A percentile compares a stretch with the other conserved stretches of the same genome.
Evolutionary conservation across 2,797 vertebrate genomes (phyloP).

Genomic region (Heteromormyrus szaboi): DNA sequence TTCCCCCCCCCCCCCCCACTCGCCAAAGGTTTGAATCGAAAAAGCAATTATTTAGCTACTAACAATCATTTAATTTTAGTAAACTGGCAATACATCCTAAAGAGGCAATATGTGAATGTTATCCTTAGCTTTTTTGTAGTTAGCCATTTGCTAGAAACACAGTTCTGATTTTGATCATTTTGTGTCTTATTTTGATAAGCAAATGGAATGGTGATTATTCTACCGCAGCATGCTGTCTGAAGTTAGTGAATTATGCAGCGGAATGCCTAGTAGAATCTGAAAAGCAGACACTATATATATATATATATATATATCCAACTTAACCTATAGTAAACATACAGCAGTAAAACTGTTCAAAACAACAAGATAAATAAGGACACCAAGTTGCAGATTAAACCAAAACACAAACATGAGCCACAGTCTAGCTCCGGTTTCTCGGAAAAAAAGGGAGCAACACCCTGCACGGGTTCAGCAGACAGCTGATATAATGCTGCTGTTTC

Average conservation of each 20-base stretch:
- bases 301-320: conserved; percentile 60
- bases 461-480: conserved; percentile 37
- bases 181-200: conserved; percentile 61
- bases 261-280: conserved; percentile 67
- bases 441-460: conserved; percentile 20
- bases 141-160: conserved; percentile 54
- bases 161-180: conserved; percentile 47
- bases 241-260: conserved; percentile 63
- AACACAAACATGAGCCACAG: conserved; percentile 41
- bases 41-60: conserved; percentile 73
- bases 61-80: conserved; percentile 59
- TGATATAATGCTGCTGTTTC: conserved; percentile 33
- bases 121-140: conserved; percentile 53
- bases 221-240: conserved; percentile 68
- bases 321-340: conserved; percentile 52
- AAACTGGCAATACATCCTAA: conserved; percentile 55
- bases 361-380: conserved; percentile 37
- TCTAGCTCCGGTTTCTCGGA: conserved; percentile 39
- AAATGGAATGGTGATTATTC: conserved; percentile 64
- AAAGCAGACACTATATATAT: conserved; percentile 50
- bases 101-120: conserved; percentile 48
- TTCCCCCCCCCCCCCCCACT: background rate
- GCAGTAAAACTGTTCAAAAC: conserved; percentile 58
- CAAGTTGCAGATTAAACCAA: conserved; percentile 46
- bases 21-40: conserved; percentile 61